These are phyloP conservation scores for Chloroceryle amazona DNA, from an alignment of 2,797 vertebrate species.

Conservation along the genomic window DNA sequence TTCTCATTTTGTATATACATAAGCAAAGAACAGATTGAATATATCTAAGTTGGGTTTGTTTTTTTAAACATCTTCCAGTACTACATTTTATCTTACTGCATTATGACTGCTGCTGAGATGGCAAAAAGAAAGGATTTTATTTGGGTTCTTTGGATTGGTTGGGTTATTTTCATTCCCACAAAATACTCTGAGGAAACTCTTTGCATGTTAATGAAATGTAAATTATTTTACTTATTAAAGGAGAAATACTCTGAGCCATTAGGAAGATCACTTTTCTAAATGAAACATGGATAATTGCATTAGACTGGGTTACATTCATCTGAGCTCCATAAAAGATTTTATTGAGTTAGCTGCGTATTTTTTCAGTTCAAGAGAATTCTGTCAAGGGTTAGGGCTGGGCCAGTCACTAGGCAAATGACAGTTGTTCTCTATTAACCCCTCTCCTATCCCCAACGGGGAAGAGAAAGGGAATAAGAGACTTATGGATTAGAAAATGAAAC, in stretches of 20 bases:
- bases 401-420: too few species aligned
- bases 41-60: background rate
- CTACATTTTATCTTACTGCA: background rate
- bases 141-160: background rate
- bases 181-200: background rate
- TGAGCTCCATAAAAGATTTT: background rate
- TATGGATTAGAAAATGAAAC: too few species aligned
- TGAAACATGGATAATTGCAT: conserved; percentile 14
- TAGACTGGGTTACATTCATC: background rate
- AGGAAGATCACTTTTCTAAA: conserved; percentile 4
- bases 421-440: too few species aligned
- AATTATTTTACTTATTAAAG: background rate
- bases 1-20: background rate
- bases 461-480: too few species aligned
- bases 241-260: background rate
- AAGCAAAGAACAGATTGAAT: background rate
- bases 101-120: background rate
- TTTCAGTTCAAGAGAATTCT: background rate
- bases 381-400: too few species aligned
- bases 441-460: too few species aligned
- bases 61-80: background rate
- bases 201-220: background rate
- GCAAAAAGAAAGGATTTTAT: background rate
- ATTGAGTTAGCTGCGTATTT: background rate
- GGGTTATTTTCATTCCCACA: background rate